Evolutionary conservation across 2,888 invertebrate genomes (phyloP), one percentile per base, ranked within the genome.

Genomic region (Drosophila picticornis): DNA sequence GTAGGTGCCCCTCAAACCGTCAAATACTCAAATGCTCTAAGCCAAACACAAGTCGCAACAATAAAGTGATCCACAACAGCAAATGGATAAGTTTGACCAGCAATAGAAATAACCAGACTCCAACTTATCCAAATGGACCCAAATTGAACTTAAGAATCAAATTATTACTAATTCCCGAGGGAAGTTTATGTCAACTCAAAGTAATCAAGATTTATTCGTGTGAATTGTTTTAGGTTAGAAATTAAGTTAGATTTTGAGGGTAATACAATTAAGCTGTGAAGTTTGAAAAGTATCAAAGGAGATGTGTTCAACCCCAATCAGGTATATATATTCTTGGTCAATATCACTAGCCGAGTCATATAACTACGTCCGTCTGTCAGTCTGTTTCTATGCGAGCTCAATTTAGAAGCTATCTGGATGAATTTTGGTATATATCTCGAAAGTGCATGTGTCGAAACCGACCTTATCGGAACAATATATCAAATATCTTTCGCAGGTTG

Each of bases 1-100:
- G 91, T 93, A 75, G 84, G 92, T 90, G 65, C 10, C 5, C 16
- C 19, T 34, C 36, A 4, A 43, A 22, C 7, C 7, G 16, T 1
- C 2, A 36, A 7, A 7, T 31, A 1, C 31, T 31, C 31, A n/a
- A 36, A 32, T 32, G 32, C 4, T 32, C 13, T 13, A 2, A 7
- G 16, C 10, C 50, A 50, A 4, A 19, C 19, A 10, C 4, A 27
- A 9, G 9, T 29, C 16, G 19, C 31, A 31, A 31, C 31, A 7
- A 1, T 9, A 34, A 5, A 34, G 19, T 38, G 19, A 9, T 4
- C 38, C 38, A 38, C 38, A 19, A 38, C 19, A 19, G 19, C 4
- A 38, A 38, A 38, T n/a, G 9, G 10, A n/a, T n/a, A 10, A 40
- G 9, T 4, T 10, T 19, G 38, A 10, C 19, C 9, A 22, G 4